Conservation (phyloP, 2,113 vertebrate genomes). For the Laterallus jamaicensis region DNA sequence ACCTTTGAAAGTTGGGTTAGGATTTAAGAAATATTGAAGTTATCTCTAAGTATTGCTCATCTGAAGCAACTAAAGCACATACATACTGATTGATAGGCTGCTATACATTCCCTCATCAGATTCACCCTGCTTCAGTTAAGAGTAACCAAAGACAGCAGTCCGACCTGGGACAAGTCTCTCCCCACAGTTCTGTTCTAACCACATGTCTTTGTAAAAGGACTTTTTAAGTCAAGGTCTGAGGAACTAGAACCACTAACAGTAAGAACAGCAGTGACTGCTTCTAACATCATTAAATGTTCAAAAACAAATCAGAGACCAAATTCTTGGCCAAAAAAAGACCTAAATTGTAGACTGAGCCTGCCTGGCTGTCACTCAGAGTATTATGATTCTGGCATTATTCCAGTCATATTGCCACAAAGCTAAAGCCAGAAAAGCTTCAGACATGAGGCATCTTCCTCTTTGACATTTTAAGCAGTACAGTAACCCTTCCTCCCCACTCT, state of each 20-base stretch:
- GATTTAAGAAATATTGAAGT: background rate
- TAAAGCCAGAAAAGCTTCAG: background rate
- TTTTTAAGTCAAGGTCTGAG: background rate
- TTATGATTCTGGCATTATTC: background rate
- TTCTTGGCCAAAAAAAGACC: background rate
- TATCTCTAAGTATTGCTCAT: too few species aligned
- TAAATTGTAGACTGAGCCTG: background rate
- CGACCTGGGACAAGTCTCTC: background rate
- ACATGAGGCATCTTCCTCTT: background rate
- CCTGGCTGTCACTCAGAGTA: background rate
- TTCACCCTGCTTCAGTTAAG: background rate
- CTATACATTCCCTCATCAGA: background rate
- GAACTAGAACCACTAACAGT: background rate
- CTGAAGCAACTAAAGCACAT: background rate
- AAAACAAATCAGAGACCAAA: background rate
- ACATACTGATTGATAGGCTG: background rate
- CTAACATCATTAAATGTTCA: background rate
- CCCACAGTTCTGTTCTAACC: background rate
- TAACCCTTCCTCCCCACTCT: accelerated
- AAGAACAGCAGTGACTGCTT: background rate
- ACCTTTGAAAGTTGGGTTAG: background rate
- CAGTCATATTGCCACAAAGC: background rate
- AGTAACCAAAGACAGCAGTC: background rate
- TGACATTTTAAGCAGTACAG: background rate
- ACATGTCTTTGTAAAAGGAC: background rate